A percentile compares a stretch with the other conserved stretches of the same genome.
These are phyloP conservation scores for Moxostoma hubbsi DNA, from an alignment of 2,797 vertebrate genomes.

Conservation along the genomic window DNA sequence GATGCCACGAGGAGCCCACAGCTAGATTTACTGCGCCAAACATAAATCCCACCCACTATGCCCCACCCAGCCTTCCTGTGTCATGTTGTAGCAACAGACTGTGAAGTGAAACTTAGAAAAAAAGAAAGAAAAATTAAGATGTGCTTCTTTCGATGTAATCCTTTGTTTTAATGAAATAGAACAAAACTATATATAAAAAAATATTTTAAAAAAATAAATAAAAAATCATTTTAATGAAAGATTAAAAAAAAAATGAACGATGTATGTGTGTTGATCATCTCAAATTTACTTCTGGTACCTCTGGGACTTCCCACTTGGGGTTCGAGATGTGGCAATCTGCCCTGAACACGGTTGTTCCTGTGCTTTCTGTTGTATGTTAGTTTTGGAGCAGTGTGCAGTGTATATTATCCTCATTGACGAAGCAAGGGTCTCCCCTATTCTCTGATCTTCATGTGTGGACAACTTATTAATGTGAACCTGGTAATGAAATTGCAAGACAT, in stretches of 20 bases:
- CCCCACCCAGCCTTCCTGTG: conserved; percentile 72
- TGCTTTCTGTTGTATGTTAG: conserved; percentile 43
- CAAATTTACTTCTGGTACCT: conserved; percentile 42
- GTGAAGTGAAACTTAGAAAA: conserved; percentile 92
- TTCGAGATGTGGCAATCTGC: conserved; percentile 50
- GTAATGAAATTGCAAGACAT: conserved; percentile 76
- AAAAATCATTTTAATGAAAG: conserved; percentile 57
- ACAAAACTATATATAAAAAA: conserved; percentile 71
- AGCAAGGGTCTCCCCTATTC: conserved; percentile 78
- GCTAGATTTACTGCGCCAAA: conserved; percentile 50
- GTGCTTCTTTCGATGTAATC: conserved; percentile 90
- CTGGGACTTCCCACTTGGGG: conserved; percentile 72
- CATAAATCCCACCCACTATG: conserved; percentile 51
- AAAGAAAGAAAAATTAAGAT: conserved; percentile 74
- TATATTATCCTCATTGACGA: conserved; percentile 84
- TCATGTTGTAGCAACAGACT: conserved; percentile 93
- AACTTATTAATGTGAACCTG: conserved; percentile 81
- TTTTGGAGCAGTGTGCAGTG: conserved; percentile 78
- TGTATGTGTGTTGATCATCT: conserved; percentile 73
- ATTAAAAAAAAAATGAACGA: conserved; percentile 82
- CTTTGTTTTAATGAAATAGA: conserved; percentile 81
- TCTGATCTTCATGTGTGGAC: conserved; percentile 84
- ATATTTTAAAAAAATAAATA: no score
- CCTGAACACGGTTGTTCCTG: conserved; percentile 10
- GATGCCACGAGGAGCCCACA: conserved; percentile 26